Percentiles rank a stretch among this genome's conserved stretches.
phyloP scores from a whole-genome alignment of 2,888 invertebrate species.

The Chaitophorus viminalis region DNA sequence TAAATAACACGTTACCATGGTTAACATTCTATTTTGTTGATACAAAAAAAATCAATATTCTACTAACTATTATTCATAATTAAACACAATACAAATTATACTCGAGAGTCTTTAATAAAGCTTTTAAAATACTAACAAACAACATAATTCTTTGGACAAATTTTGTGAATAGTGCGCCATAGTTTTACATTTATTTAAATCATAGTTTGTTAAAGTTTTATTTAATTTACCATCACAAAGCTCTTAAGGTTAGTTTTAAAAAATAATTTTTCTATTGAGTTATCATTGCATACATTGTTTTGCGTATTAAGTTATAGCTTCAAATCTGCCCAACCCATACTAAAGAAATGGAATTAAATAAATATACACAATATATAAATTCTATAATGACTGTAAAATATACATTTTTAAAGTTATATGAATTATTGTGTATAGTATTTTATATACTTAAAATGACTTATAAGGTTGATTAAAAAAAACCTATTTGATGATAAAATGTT shows the following conservation, averaged over 20 bases:
- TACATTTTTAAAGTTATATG: background rate
- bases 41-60: conserved; percentile 32
- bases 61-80: background rate
- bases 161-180: background rate
- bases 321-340: background rate
- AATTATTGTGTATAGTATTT: too few relatives aligned
- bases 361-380: background rate
- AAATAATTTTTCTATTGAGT: background rate
- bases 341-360: background rate
- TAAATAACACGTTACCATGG: conserved; percentile 48
- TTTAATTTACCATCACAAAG: background rate
- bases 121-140: background rate
- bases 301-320: background rate
- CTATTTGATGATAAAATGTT: background rate
- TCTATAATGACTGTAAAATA: background rate
- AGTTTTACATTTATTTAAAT: background rate
- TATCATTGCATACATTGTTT: background rate
- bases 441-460: too few relatives aligned
- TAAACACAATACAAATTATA: background rate
- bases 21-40: conserved; percentile 41
- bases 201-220: background rate
- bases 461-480: background rate
- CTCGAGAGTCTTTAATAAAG: background rate
- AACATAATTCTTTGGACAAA: background rate
- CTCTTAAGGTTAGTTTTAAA: background rate